Percentiles rank a stretch among this genome's conserved stretches.
Evolutionary conservation across 2,113 vertebrate species (phyloP).

Genomic region (Megatriorchis doriae): DNA sequence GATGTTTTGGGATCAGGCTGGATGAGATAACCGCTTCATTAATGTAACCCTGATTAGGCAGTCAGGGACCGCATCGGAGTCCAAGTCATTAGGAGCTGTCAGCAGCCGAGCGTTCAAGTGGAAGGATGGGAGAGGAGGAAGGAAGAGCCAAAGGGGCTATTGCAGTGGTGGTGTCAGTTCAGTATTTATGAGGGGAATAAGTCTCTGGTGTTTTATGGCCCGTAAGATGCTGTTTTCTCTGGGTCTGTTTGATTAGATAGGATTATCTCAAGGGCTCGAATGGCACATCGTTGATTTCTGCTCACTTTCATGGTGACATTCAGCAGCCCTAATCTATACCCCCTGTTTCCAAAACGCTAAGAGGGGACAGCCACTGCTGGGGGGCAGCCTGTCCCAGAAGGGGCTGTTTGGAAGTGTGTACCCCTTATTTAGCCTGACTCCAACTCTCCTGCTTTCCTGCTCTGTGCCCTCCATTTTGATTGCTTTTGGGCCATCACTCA

Average conservation of each 20-base stretch:
- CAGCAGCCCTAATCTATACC: not conserved
- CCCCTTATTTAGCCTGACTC: not conserved
- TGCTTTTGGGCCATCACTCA: not conserved
- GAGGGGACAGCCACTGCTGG: not conserved
- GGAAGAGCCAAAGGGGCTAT: conserved; percentile 54
- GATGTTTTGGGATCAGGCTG: conserved; percentile 10
- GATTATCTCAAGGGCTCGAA: conserved; percentile 44
- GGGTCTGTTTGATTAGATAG: conserved; percentile 58
- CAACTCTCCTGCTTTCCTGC: not conserved
- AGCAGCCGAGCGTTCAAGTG: conserved; percentile 43
- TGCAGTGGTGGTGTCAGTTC: conserved; percentile 32
- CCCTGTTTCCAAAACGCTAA: not conserved
- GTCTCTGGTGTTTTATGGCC: conserved; percentile 55
- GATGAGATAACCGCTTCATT: conserved; percentile 21
- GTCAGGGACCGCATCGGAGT: not conserved
- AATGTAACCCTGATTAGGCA: conserved; percentile 41
- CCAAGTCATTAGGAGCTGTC: conserved; percentile 60
- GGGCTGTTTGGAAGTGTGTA: not conserved
- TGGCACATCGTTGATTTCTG: conserved; percentile 43
- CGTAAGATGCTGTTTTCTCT: conserved; percentile 38
- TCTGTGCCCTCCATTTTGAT: not conserved
- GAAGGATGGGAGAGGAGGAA: conserved; percentile 29
- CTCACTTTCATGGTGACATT: not conserved
- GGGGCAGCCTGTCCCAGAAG: not conserved
- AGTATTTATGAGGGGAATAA: conserved; percentile 49